These are phyloP conservation scores for Aselliscus stoliczkanus DNA, from an alignment of 2,797 vertebrate species.

Conservation along the genomic window DNA sequence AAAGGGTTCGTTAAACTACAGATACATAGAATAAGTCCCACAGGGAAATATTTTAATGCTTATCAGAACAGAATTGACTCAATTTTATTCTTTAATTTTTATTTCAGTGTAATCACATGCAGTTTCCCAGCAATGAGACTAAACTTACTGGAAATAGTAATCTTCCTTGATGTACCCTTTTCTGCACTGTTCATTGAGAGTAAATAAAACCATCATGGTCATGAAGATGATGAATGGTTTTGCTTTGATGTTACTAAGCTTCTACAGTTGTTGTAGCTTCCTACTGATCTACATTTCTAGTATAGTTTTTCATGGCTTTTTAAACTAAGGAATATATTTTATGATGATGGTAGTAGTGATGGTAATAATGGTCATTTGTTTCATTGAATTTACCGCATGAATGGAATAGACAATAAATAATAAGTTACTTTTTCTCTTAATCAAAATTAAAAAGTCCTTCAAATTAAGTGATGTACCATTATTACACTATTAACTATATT, in stretches of 20 bases:
- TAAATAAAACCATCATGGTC: neutral
- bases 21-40: neutral
- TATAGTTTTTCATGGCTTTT: slow-evolving; percentile 41
- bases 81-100: neutral
- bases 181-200: neutral
- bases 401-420: slow-evolving; percentile 3
- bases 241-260: slow-evolving; percentile 44
- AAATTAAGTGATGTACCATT: neutral
- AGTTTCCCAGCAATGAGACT: neutral
- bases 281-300: neutral
- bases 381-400: neutral
- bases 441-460: slow-evolving; percentile 19
- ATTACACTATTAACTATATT: neutral
- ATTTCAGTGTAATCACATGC: neutral
- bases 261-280: slow-evolving; percentile 13
- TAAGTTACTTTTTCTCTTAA: neutral
- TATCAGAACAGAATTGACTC: neutral
- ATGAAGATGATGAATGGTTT: slow-evolving; percentile 7
- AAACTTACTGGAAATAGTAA: neutral
- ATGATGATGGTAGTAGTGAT: neutral
- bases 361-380: neutral
- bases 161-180: neutral
- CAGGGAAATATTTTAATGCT: neutral
- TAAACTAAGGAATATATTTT: slow-evolving; percentile 24
- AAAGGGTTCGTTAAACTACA: neutral